phyloP scores from a whole-genome alignment of 1,140 invertebrate species.

The Stenopsyche tienmushanensis region DNA sequence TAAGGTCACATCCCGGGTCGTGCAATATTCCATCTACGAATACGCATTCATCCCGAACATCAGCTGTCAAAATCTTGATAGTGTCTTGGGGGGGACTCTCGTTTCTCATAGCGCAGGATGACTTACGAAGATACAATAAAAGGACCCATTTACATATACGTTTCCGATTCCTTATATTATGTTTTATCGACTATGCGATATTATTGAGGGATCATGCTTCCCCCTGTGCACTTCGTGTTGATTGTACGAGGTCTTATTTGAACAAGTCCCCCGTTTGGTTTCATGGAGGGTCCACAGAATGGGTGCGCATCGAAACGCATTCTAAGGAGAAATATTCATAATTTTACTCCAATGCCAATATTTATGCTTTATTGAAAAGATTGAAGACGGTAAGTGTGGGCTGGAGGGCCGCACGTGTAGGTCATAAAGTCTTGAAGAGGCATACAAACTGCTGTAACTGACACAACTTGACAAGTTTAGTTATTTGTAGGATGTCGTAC shows the following conservation, averaged over 20 bases:
- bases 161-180: conserved; percentile 19
- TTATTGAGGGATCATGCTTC: conserved; percentile 13
- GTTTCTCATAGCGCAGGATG: too few relatives aligned
- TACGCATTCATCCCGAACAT: neutral
- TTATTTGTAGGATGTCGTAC: too few relatives aligned
- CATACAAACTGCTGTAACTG: too few relatives aligned
- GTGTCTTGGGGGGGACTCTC: neutral
- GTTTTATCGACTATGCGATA: conserved; percentile 12
- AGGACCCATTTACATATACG: conserved; percentile 23
- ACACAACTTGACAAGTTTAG: too few relatives aligned
- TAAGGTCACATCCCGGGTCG: neutral
- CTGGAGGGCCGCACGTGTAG: too few relatives aligned
- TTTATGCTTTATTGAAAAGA: too few relatives aligned
- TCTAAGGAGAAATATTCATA: too few relatives aligned
- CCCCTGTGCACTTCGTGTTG: conserved; percentile 13
- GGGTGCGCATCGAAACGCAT: neutral
- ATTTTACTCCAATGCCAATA: too few relatives aligned
- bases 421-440: too few relatives aligned
- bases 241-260: conserved; percentile 25
- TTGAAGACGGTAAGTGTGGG: too few relatives aligned
- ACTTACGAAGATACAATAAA: neutral
- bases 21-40: neutral
- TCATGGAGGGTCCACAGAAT: neutral
- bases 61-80: neutral
- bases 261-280: neutral